Percentiles rank a stretch among this genome's conserved stretches.
These are phyloP conservation scores for Drosophila biarmipes DNA, from an alignment of 1,140 invertebrate species.

Conservation along the genomic window DNA sequence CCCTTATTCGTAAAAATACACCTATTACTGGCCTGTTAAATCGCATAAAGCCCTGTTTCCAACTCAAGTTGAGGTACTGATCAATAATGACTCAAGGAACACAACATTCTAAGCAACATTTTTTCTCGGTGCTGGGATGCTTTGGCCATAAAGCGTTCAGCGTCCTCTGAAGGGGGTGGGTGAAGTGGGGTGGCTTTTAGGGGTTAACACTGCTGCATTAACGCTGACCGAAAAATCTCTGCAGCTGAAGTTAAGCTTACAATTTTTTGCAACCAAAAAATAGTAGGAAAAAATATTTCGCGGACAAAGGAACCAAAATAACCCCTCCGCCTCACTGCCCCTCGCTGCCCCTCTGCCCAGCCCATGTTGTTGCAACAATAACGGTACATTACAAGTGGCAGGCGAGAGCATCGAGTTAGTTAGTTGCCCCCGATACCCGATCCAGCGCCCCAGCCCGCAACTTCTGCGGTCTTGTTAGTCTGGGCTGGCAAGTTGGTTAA, in stretches of 20 bases:
- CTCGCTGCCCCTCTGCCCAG: neutral
- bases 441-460: neutral
- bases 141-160: conserved; percentile 69
- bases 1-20: too few species aligned
- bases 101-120: neutral
- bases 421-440: conserved; percentile 46
- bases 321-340: neutral
- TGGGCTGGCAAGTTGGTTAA: conserved; percentile 76
- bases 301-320: conserved; percentile 61
- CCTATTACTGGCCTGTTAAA: too few species aligned
- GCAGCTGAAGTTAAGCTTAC: conserved; percentile 68
- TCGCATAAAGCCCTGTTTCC: too few species aligned
- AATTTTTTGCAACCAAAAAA: conserved; percentile 18
- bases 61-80: too few species aligned
- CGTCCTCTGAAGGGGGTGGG: neutral
- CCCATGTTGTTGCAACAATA: conserved; percentile 61
- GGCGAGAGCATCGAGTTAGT: conserved; percentile 67
- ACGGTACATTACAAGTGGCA: conserved; percentile 75
- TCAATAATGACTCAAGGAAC: too few species aligned
- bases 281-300: conserved; percentile 52
- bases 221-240: conserved; percentile 72
- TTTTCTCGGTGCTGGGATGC: conserved; percentile 10
- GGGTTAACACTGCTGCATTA: conserved; percentile 62
- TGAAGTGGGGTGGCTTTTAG: neutral
- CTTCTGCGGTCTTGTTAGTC: conserved; percentile 73